These are phyloP conservation scores for Oryctes rhinoceros DNA, from an alignment of 1,140 invertebrate species.

Conservation along the genomic window DNA sequence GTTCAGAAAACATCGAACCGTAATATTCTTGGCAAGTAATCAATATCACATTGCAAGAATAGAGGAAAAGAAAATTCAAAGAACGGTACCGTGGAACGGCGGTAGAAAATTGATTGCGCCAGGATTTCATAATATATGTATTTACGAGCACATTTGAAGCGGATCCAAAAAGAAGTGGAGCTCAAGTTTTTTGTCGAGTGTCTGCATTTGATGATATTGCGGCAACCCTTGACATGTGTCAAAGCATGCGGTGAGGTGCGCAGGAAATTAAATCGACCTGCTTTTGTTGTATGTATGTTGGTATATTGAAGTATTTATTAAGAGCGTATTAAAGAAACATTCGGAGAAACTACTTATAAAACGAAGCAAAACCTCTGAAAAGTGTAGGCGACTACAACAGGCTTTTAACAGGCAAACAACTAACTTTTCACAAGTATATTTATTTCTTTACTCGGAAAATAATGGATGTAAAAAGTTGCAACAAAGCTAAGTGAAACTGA, in stretches of 20 bases:
- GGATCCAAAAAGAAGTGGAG: neutral
- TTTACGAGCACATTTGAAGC: neutral
- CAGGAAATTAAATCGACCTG: neutral
- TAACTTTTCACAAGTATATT: no score
- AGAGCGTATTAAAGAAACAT: no score
- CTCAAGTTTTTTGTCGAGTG: neutral
- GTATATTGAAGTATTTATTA: no score
- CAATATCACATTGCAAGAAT: neutral
- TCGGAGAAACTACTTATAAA: no score
- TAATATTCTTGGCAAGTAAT: slow-evolving; percentile 10
- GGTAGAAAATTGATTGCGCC: slow-evolving; percentile 14
- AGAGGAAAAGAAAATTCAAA: neutral
- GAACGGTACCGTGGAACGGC: neutral
- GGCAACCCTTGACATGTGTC: neutral
- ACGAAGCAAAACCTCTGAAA: no score
- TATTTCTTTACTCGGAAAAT: no score
- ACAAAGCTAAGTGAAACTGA: no score
- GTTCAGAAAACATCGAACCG: neutral
- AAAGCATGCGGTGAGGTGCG: neutral
- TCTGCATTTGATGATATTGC: slow-evolving; percentile 2
- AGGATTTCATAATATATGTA: slow-evolving; percentile 2
- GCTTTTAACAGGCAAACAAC: no score
- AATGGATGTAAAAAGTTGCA: no score
- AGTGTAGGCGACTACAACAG: no score
- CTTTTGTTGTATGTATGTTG: neutral